These are phyloP conservation scores for Ambastaia sidthimunki DNA, from an alignment of 2,797 vertebrate genomes.

Conservation along the genomic window DNA sequence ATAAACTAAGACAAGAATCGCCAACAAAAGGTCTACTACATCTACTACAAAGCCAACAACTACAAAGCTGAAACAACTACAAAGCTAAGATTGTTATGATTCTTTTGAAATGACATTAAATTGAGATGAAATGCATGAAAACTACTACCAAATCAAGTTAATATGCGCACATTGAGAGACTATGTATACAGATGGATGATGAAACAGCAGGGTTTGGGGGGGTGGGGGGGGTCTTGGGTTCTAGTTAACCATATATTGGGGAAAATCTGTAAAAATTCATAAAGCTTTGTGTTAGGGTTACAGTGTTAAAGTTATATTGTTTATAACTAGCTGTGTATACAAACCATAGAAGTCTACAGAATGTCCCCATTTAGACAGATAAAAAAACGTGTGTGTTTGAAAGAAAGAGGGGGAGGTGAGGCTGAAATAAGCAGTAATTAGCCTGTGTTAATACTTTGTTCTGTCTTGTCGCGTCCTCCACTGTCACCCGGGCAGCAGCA, in stretches of 20 bases:
- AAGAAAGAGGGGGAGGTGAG: background rate
- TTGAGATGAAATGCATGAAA: background rate
- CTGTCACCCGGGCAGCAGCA: conserved; percentile 27
- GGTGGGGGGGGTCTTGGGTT: background rate
- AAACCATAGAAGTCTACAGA: no score
- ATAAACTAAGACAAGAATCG: background rate
- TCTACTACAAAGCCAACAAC: background rate
- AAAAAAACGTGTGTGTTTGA: background rate
- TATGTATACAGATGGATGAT: background rate
- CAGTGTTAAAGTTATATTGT: no score
- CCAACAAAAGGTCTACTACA: background rate
- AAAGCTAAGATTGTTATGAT: background rate
- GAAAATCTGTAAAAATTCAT: no score
- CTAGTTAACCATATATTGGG: no score
- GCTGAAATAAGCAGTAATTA: conserved; percentile 46
- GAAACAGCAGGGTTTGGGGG: background rate
- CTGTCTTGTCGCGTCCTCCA: conserved; percentile 17
- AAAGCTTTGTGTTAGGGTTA: no score
- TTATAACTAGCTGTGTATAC: no score
- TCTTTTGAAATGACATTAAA: background rate
- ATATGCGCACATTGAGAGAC: background rate
- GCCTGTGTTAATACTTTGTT: conserved; percentile 31
- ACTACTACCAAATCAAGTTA: background rate
- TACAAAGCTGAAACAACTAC: background rate
- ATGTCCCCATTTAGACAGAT: no score